These are phyloP conservation scores for Tenualosa ilisha DNA, from an alignment of 2,797 vertebrate species.

Conservation along the genomic window DNA sequence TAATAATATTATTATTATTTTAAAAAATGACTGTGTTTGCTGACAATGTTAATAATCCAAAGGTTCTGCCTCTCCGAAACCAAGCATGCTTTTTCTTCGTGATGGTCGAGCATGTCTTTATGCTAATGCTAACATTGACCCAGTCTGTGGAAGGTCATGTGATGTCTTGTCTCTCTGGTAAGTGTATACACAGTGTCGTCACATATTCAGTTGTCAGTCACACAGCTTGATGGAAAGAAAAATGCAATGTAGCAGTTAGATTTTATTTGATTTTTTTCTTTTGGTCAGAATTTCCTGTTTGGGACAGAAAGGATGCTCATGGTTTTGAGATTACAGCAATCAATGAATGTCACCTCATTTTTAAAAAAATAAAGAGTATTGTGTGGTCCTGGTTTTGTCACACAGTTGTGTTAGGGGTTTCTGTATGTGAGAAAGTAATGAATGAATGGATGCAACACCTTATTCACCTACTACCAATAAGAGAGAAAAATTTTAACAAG, in stretches of 20 bases:
- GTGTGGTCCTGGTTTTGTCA: constrained; percentile 5
- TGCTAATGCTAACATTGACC: background rate
- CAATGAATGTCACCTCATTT: constrained; percentile 24
- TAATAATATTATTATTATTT: no score
- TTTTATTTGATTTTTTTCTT: background rate
- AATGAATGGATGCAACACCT: background rate
- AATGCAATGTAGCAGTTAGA: background rate
- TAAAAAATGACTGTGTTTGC: constrained; percentile 3
- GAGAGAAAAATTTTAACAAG: no score
- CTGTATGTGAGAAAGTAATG: background rate
- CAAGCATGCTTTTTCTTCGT: constrained; percentile 23
- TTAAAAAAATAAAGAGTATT: constrained; percentile 17
- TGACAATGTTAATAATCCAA: background rate
- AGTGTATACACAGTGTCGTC: background rate
- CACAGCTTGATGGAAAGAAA: background rate
- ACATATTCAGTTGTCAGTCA: background rate
- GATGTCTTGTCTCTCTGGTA: constrained; percentile 5
- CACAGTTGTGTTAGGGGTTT: background rate
- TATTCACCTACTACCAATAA: background rate
- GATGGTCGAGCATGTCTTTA: background rate
- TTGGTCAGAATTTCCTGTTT: background rate
- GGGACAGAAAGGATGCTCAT: background rate
- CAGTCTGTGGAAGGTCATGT: constrained; percentile 19
- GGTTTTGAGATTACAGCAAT: constrained; percentile 6
- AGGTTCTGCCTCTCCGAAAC: constrained; percentile 4